Evolutionary conservation across 2,113 vertebrate genomes (phyloP).

Genomic region (Rhinolophus ferrumequinum): DNA sequence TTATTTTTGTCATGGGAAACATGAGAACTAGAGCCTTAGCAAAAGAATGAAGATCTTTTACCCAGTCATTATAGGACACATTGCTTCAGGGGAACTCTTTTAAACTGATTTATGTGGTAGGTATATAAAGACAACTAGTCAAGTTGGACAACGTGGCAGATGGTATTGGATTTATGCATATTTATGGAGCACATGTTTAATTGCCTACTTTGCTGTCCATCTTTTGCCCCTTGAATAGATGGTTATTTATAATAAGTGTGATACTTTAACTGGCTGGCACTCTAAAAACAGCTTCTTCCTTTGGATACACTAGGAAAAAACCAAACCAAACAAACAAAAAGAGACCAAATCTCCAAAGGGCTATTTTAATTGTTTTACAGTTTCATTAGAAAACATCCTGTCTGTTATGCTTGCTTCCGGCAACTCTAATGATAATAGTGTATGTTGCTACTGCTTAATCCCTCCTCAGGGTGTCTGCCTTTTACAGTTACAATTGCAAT

Average conservation of each 20-base stretch:
- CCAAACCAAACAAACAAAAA: conserved; percentile 53
- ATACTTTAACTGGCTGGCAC: conserved; percentile 75
- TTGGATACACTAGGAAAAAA: conserved; percentile 76
- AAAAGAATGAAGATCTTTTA: conserved; percentile 82
- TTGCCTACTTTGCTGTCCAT: conserved; percentile 84
- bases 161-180: conserved; percentile 87
- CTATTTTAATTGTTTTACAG: conserved; percentile 88
- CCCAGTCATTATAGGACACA: conserved; percentile 82
- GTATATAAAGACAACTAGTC: conserved; percentile 82
- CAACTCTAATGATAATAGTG: conserved; percentile 85
- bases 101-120: conserved; percentile 86
- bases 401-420: conserved; percentile 84
- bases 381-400: conserved; percentile 89
- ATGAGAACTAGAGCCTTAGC: conserved; percentile 78
- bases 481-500: conserved; percentile 87
- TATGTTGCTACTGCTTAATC: conserved; percentile 83
- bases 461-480: conserved; percentile 84
- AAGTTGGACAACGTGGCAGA: conserved; percentile 85
- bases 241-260: conserved; percentile 81
- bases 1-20: conserved; percentile 74
- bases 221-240: conserved; percentile 80
- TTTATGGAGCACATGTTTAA: conserved; percentile 86
- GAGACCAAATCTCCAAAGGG: conserved; percentile 79
- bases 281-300: conserved; percentile 76
- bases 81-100: conserved; percentile 82